Conservation (phyloP, 2,113 vertebrate genomes). For the Oreotrochilus melanogaster region DNA sequence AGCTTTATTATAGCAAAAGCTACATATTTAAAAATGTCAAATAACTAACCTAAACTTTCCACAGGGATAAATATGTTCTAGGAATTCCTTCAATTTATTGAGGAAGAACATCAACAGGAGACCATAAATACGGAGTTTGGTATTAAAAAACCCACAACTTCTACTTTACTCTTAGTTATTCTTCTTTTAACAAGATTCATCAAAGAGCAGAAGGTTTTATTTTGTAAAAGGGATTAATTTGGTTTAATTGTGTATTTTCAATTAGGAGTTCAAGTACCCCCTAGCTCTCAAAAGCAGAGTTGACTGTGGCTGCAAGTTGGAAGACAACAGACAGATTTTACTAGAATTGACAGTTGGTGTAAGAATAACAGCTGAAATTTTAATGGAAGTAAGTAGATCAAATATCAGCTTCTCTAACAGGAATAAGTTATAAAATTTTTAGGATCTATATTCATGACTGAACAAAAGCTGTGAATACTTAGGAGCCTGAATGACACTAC, state of each 20-base stretch:
- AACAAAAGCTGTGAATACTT: background rate
- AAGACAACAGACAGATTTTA: rapidly evolving
- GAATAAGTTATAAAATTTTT: background rate
- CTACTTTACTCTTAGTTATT: background rate
- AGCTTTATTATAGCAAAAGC: background rate
- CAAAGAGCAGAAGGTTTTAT: background rate
- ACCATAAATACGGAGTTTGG: background rate
- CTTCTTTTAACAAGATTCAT: background rate
- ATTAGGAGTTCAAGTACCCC: background rate
- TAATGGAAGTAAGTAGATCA: background rate
- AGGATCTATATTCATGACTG: background rate
- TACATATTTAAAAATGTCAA: background rate
- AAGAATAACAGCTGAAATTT: background rate
- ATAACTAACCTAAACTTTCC: background rate
- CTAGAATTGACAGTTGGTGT: background rate
- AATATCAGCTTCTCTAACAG: background rate
- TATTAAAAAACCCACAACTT: background rate
- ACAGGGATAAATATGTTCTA: background rate
- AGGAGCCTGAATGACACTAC: background rate
- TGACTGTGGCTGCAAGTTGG: background rate
- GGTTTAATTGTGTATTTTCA: background rate
- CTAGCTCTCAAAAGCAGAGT: background rate
- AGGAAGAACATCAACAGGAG: background rate
- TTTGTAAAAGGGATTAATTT: background rate
- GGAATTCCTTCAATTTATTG: background rate